Evolutionary conservation across 2,797 vertebrate species (phyloP).

Genomic region (Sebastes minor): DNA sequence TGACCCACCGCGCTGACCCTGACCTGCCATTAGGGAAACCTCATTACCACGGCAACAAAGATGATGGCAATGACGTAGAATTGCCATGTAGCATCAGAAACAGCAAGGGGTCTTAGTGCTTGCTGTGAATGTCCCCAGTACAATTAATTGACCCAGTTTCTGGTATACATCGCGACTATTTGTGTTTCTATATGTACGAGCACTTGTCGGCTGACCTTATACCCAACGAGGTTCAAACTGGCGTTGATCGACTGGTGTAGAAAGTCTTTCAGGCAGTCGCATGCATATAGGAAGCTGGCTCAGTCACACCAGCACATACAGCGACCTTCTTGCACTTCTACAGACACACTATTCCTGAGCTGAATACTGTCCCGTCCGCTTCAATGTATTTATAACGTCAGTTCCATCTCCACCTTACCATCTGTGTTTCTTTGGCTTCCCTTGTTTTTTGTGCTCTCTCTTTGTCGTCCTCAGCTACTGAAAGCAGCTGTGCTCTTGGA

Average conservation of each 20-base stretch:
- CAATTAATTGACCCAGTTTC: constrained; percentile 61
- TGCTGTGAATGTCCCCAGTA: constrained; percentile 45
- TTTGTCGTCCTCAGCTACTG: constrained; percentile 7
- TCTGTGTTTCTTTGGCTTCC: neutral
- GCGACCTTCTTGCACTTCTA: neutral
- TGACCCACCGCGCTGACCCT: constrained; percentile 57
- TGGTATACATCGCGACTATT: constrained; percentile 3
- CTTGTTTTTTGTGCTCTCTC: neutral
- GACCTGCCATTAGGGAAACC: constrained; percentile 46
- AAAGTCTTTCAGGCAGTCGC: constrained; percentile 3
- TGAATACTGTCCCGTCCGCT: neutral
- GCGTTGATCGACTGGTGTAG: constrained; percentile 17
- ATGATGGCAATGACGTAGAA: constrained; percentile 53
- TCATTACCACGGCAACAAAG: constrained; percentile 52
- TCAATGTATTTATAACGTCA: neutral
- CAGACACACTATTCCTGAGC: neutral
- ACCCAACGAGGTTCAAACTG: neutral
- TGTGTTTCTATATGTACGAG: neutral
- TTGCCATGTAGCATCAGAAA: constrained; percentile 45
- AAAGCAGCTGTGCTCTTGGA: constrained; percentile 3
- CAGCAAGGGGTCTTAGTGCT: constrained; percentile 41
- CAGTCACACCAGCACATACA: neutral
- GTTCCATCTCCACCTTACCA: neutral
- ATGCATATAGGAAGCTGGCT: neutral
- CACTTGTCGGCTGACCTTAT: constrained; percentile 5